Evolutionary conservation across 92 coral and sea anemone genomes (phyloP).

Genomic region (Zoanthus sansibaricus): DNA sequence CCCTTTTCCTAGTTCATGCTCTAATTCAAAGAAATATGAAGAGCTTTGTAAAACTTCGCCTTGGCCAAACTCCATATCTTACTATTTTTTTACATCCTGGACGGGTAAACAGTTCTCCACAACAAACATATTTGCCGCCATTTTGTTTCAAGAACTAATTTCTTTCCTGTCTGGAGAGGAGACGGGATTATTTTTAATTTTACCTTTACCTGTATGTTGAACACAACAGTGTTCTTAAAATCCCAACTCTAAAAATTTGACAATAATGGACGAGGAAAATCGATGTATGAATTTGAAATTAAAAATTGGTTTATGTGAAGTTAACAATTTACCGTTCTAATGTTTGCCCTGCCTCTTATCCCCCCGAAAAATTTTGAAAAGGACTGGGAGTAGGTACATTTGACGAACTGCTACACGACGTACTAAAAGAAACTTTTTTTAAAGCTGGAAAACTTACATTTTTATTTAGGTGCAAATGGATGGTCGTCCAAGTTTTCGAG

Average conservation of each 20-base stretch:
- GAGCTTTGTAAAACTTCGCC: constrained; percentile 61
- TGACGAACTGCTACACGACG: not conserved
- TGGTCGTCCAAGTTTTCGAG: constrained; percentile 19
- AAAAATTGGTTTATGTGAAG: too few species aligned
- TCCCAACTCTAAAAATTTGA: too few species aligned
- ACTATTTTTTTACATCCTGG: not conserved
- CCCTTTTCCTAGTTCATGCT: constrained; percentile 65
- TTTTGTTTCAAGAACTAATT: constrained; percentile 14
- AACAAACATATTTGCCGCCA: constrained; percentile 41
- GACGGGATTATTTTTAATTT: not conserved
- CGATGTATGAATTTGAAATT: too few species aligned
- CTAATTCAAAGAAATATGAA: constrained; percentile 60
- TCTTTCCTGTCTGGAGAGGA: not conserved
- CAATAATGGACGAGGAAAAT: too few species aligned
- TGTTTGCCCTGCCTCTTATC: constrained; percentile 1
- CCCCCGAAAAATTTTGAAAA: not conserved
- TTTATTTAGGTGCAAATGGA: constrained; percentile 19
- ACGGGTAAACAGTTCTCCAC: not conserved
- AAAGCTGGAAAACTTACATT: not conserved
- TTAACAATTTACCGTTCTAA: too few species aligned
- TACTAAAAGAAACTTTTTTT: not conserved
- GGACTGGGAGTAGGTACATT: constrained; percentile 6
- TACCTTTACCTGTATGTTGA: too few species aligned
- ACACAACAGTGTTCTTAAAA: too few species aligned
- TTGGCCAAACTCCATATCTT: constrained; percentile 55